phyloP scores from a whole-genome alignment of 1,140 invertebrate genomes.

The Thaumetopoea pityocampa region DNA sequence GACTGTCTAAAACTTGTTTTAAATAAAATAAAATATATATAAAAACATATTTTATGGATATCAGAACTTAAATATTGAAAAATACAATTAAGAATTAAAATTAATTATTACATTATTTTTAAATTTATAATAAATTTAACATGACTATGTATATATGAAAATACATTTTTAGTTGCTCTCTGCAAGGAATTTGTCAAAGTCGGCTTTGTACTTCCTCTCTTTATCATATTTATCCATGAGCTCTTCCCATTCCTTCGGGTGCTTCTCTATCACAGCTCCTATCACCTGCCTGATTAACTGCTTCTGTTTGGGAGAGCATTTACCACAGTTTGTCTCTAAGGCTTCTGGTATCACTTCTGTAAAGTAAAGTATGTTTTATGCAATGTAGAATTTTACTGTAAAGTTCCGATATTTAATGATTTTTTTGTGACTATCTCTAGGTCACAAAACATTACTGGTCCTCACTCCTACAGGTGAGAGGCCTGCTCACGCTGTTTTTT shows the following conservation, averaged over 20 bases:
- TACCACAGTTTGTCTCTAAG: slow-evolving; percentile 76
- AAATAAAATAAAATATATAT: too few species aligned
- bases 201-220: slow-evolving; percentile 53
- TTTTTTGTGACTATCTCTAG: too few species aligned
- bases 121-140: background rate
- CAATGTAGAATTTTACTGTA: background rate
- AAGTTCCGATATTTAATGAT: background rate
- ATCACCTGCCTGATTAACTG: slow-evolving; percentile 80
- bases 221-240: slow-evolving; percentile 68
- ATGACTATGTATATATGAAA: slow-evolving; percentile 2
- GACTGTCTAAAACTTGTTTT: too few species aligned
- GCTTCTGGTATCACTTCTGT: slow-evolving; percentile 80
- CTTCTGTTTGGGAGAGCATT: slow-evolving; percentile 78
- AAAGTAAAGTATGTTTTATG: slow-evolving; percentile 23
- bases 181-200: slow-evolving; percentile 57
- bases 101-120: too few species aligned
- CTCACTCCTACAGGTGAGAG: too few species aligned
- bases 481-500: too few species aligned
- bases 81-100: too few species aligned
- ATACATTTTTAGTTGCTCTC: slow-evolving; percentile 31
- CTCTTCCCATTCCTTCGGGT: slow-evolving; percentile 60
- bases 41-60: too few species aligned
- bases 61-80: too few species aligned
- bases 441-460: too few species aligned
- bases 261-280: slow-evolving; percentile 52